phyloP scores from a whole-genome alignment of 2,888 invertebrate species.

The Nymphalis polychloros region DNA sequence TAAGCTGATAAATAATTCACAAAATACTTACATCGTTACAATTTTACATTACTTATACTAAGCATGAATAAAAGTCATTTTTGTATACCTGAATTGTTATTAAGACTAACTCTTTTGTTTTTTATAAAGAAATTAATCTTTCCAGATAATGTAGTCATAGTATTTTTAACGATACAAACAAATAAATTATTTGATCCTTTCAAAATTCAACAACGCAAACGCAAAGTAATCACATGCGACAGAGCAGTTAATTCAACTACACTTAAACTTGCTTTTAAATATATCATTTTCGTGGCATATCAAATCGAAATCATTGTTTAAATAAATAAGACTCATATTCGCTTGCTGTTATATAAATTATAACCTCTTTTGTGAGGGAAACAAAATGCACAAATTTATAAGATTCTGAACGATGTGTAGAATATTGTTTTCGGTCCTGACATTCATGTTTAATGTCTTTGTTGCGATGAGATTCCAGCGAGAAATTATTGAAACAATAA shows the following conservation, averaged over 20 bases:
- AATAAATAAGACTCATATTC: conserved; percentile 21
- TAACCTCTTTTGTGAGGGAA: conserved; percentile 38
- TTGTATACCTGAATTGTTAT: too few species aligned
- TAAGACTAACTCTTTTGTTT: too few species aligned
- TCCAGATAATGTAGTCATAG: too few species aligned
- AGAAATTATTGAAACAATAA: conserved; percentile 53
- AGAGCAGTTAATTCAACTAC: conserved; percentile 67
- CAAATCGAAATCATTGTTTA: conserved; percentile 10
- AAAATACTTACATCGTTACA: too few species aligned
- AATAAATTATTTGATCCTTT: conserved; percentile 51
- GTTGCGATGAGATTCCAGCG: conserved; percentile 61
- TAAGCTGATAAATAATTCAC: too few species aligned
- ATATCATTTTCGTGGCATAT: conserved; percentile 9
- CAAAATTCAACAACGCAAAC: conserved; percentile 62
- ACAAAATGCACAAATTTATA: conserved; percentile 62
- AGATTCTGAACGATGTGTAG: conserved; percentile 64
- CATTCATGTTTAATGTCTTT: conserved; percentile 73
- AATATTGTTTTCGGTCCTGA: conserved; percentile 72
- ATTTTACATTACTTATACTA: too few species aligned
- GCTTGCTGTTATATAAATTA: conserved; percentile 21
- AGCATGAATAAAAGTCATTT: too few species aligned
- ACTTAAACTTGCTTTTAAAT: conserved; percentile 50
- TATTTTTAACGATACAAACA: not conserved
- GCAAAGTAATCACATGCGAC: conserved; percentile 68
- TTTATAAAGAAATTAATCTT: too few species aligned